Conservation (phyloP, 92 coral and sea anemone genomes). For the Pocillopora meandrina region DNA sequence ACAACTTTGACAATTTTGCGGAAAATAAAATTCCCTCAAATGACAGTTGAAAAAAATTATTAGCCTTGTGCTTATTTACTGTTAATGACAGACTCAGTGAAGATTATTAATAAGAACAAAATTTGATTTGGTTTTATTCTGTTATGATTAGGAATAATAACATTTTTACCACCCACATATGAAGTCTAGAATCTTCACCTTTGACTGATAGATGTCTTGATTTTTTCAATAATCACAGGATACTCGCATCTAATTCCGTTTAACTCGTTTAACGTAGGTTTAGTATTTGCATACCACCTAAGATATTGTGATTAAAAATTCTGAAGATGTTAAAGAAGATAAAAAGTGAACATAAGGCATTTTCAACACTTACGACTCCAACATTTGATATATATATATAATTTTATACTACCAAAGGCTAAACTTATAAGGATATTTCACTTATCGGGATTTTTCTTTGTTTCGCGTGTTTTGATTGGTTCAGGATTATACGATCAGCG, state of each 20-base stretch:
- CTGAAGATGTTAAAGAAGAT: not conserved
- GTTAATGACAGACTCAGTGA: no score
- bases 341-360: not conserved
- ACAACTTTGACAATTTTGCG: not conserved
- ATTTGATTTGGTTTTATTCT: not conserved
- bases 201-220: not conserved
- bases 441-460: no score
- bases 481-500: not conserved
- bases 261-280: not conserved
- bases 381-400: not conserved
- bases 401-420: no score
- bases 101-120: no score
- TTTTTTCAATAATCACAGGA: not conserved
- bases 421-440: no score
- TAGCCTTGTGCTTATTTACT: no score
- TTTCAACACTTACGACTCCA: not conserved
- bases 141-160: not conserved
- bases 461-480: not conserved
- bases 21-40: not conserved
- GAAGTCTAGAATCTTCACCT: conserved; percentile 1
- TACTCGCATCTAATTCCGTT: not conserved
- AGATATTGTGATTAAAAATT: not conserved
- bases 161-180: not conserved
- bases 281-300: not conserved
- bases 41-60: no score